These are phyloP conservation scores for Alviniconcha marisindica DNA, from an alignment of 1,140 invertebrate species.

Conservation along the genomic window DNA sequence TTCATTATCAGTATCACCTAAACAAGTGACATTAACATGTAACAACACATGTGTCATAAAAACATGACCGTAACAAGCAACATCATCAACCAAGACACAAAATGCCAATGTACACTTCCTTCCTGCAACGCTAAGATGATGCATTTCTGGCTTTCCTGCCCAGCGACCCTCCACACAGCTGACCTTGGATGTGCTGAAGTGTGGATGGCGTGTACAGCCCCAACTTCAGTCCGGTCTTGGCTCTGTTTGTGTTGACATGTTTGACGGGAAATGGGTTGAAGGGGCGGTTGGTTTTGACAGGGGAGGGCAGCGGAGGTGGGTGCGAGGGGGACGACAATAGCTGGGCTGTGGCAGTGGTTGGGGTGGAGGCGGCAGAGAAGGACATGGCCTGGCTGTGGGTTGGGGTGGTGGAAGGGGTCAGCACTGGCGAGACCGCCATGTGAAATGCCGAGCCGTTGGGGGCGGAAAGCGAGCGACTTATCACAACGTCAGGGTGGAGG, in stretches of 20 bases:
- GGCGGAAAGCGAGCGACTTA: slow-evolving; percentile 9
- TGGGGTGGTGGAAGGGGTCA: neutral
- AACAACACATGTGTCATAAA: neutral
- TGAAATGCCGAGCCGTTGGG: neutral
- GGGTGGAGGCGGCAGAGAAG: slow-evolving; percentile 12
- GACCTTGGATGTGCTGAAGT: slow-evolving; percentile 44
- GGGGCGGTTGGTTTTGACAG: slow-evolving; percentile 40
- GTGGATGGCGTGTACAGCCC: slow-evolving; percentile 66
- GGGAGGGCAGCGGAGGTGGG: neutral
- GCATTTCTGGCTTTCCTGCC: slow-evolving; percentile 44
- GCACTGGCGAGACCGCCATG: neutral
- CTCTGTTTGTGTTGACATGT: slow-evolving; percentile 61
- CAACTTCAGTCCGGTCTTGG: slow-evolving; percentile 65
- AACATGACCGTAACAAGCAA: neutral
- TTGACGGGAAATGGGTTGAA: slow-evolving; percentile 68
- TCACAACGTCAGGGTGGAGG: neutral
- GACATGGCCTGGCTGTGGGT: slow-evolving; percentile 2
- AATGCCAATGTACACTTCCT: neutral
- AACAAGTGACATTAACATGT: neutral
- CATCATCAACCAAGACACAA: neutral
- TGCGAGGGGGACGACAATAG: slow-evolving; percentile 1
- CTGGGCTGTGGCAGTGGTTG: neutral
- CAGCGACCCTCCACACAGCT: slow-evolving; percentile 32
- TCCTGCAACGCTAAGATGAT: slow-evolving; percentile 35
- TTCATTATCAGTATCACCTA: too few species aligned